phyloP scores from a whole-genome alignment of 2,797 vertebrate genomes.

The Rhinatrema bivittatum region DNA sequence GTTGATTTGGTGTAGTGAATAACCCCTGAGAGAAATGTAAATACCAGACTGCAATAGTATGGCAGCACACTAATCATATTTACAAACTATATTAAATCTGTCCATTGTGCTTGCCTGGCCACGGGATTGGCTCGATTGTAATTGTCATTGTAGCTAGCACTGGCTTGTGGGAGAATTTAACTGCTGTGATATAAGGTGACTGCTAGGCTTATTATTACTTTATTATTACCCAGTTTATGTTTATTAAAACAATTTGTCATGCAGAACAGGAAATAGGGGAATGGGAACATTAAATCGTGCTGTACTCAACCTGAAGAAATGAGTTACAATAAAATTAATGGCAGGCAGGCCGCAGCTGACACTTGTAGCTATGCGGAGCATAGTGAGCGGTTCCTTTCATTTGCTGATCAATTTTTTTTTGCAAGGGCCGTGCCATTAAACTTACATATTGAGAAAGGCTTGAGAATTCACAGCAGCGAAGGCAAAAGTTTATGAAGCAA shows the following conservation, averaged over 20 bases:
- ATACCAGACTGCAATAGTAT: constrained; percentile 94
- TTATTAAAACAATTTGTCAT: constrained; percentile 99
- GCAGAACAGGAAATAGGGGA: constrained; percentile 96
- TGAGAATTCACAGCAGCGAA: constrained; percentile 71
- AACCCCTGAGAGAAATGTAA: constrained; percentile 97
- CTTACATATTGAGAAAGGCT: constrained; percentile 84
- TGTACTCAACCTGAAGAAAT: constrained; percentile 90
- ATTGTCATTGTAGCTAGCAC: constrained; percentile 94
- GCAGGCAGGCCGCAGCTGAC: constrained; percentile 64
- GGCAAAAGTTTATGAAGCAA: constrained; percentile 58
- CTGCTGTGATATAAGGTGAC: constrained; percentile 99
- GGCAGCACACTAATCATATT: constrained; percentile 99
- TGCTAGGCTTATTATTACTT: constrained; percentile 98
- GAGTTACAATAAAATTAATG: constrained; percentile 95
- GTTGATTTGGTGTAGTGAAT: constrained; percentile 86
- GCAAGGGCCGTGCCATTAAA: constrained; percentile 88
- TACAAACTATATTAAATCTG: constrained; percentile 99
- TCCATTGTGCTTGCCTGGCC: constrained; percentile 89
- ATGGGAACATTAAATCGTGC: constrained; percentile 97
- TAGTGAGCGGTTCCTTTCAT: constrained; percentile 84
- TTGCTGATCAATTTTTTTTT: constrained; percentile 91
- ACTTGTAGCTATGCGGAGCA: constrained; percentile 69
- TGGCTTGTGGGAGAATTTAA: constrained; percentile 97
- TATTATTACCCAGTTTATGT: constrained; percentile 99
- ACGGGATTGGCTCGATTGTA: constrained; percentile 86